These are phyloP conservation scores for Drosophila falleni DNA, from an alignment of 2,888 invertebrate genomes.

Conservation along the genomic window DNA sequence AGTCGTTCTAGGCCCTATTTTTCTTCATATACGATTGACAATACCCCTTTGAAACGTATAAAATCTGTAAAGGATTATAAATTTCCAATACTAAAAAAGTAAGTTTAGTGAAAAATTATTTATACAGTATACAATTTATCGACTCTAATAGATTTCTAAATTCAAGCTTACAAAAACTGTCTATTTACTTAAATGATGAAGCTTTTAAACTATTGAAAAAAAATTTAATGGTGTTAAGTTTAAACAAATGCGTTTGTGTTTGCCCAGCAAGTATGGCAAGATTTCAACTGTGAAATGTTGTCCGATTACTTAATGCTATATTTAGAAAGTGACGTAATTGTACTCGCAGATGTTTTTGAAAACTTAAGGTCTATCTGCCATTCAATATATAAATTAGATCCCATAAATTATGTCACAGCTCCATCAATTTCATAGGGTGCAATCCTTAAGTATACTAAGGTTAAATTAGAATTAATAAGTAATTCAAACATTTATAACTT, in stretches of 20 bases:
- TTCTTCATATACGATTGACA: too few relatives aligned
- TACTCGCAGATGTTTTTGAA: neutral
- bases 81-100: too few relatives aligned
- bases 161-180: too few relatives aligned
- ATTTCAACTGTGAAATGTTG: neutral
- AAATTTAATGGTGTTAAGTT: neutral
- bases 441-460: neutral
- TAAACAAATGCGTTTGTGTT: neutral
- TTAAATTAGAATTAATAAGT: neutral
- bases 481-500: neutral
- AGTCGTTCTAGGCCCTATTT: too few relatives aligned
- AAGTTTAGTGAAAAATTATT: neutral
- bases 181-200: too few relatives aligned
- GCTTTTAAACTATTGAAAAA: neutral
- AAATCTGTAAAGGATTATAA: too few relatives aligned
- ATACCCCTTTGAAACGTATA: too few relatives aligned
- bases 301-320: neutral
- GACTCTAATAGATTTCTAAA: too few relatives aligned
- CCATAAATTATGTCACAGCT: neutral
- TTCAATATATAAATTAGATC: neutral
- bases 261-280: too few relatives aligned
- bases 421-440: neutral
- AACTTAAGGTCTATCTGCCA: neutral
- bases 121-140: neutral
- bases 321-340: neutral